These are phyloP conservation scores for Creontiades dilutus DNA, from an alignment of 2,888 invertebrate species.

Conservation along the genomic window DNA sequence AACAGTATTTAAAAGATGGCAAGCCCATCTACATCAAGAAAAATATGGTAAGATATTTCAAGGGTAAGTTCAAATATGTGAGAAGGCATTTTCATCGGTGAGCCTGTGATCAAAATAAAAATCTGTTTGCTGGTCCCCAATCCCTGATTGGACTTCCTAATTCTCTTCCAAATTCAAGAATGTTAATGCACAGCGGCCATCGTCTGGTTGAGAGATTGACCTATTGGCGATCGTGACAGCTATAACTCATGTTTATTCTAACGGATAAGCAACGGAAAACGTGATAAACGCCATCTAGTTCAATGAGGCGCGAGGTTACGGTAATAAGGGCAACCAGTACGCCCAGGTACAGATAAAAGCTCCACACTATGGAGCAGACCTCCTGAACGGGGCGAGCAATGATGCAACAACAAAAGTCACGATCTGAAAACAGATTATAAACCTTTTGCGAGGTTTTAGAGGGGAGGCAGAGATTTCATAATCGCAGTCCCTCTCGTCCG, in stretches of 20 bases:
- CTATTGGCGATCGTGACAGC: neutral
- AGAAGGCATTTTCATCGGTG: too few relatives aligned
- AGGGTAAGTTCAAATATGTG: too few relatives aligned
- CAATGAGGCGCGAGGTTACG: constrained; percentile 2
- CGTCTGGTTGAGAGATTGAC: too few relatives aligned
- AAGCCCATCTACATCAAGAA: too few relatives aligned
- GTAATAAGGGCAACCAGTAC: constrained; percentile 17
- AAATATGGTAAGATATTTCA: too few relatives aligned
- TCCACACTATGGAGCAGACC: constrained; percentile 22
- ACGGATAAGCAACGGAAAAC: neutral
- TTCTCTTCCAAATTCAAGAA: too few relatives aligned
- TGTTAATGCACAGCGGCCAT: too few relatives aligned
- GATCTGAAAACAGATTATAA: constrained; percentile 66
- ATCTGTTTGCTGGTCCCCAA: too few relatives aligned
- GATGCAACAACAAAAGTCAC: constrained; percentile 67
- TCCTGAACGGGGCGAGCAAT: constrained; percentile 20
- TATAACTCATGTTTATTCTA: neutral
- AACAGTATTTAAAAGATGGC: too few relatives aligned
- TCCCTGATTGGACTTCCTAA: too few relatives aligned
- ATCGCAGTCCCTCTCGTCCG: constrained; percentile 55
- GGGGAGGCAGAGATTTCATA: constrained; percentile 36
- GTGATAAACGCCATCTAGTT: constrained; percentile 14
- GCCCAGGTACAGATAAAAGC: constrained; percentile 16
- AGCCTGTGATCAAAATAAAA: too few relatives aligned
- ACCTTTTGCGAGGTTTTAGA: constrained; percentile 57